Conservation (phyloP, 2,797 vertebrate species). For the Glyptemys insculpta region DNA sequence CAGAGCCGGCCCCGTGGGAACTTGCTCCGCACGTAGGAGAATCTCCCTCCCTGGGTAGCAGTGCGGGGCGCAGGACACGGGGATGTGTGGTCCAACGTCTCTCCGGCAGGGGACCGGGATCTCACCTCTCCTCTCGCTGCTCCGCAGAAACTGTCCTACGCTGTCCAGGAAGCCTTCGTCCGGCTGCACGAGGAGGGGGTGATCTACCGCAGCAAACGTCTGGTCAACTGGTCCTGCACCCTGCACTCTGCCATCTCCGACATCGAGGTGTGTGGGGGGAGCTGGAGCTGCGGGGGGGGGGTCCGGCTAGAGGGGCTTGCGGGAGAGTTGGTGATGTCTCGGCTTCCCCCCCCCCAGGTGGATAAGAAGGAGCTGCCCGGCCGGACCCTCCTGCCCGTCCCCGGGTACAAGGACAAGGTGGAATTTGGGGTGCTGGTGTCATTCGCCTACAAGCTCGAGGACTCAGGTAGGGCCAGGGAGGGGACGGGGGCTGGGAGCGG, state of each 20-base stretch:
- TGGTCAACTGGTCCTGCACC: conserved; percentile 96
- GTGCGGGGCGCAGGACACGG: not conserved
- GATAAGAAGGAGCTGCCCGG: conserved; percentile 92
- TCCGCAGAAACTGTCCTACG: conserved; percentile 89
- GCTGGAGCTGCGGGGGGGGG: too few species aligned
- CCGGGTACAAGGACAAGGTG: conserved; percentile 93
- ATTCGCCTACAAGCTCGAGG: conserved; percentile 91
- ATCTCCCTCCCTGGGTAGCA: too few species aligned
- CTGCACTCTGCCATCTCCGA: conserved; percentile 96
- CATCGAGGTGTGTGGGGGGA: conserved; percentile 83
- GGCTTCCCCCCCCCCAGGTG: conserved; percentile 80
- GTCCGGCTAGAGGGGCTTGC: too few species aligned
- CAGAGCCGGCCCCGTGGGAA: too few species aligned
- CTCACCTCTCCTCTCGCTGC: not conserved
- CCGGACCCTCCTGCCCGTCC: conserved; percentile 91
- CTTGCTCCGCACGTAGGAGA: not conserved
- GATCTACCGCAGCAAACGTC: conserved; percentile 93
- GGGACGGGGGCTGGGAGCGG: too few species aligned
- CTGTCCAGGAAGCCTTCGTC: conserved; percentile 92
- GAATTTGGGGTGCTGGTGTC: conserved; percentile 94
- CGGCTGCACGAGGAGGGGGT: conserved; percentile 90
- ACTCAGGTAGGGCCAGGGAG: conserved; percentile 82
- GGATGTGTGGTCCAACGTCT: not conserved
- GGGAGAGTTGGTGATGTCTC: not conserved
- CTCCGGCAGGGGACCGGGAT: not conserved